Conservation (phyloP, 2,888 invertebrate species). For the Hermodice carunculata region DNA sequence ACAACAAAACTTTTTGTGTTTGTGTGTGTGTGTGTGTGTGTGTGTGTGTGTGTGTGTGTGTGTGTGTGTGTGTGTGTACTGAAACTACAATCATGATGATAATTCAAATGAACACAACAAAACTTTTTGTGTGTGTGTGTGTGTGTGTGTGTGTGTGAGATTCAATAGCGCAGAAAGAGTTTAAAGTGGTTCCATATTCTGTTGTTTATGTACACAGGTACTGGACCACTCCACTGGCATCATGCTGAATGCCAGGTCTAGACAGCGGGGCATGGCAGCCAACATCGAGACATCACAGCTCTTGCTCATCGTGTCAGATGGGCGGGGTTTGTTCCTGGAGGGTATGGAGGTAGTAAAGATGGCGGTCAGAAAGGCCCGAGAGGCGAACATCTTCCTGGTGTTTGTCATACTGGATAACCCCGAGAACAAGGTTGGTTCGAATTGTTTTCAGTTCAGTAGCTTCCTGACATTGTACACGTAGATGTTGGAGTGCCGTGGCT, state of each 20-base stretch:
- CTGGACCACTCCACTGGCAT: conserved; percentile 82
- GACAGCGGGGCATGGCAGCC: conserved; percentile 44
- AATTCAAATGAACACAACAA: too few relatives aligned
- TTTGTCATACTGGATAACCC: conserved; percentile 97
- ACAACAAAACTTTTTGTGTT: too few relatives aligned
- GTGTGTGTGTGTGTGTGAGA: too few relatives aligned
- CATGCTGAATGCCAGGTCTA: conserved; percentile 70
- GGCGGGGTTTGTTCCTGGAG: conserved; percentile 88
- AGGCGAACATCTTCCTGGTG: conserved; percentile 90
- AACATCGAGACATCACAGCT: conserved; percentile 74
- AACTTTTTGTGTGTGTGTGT: too few relatives aligned
- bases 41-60: too few relatives aligned
- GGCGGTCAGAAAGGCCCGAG: conserved; percentile 84
- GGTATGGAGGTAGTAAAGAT: conserved; percentile 83
- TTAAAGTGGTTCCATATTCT: neutral
- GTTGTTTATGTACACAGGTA: conserved; percentile 67
- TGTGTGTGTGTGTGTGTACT: too few relatives aligned
- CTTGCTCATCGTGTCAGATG: conserved; percentile 94
- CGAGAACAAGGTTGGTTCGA: conserved; percentile 88
- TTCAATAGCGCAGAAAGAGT: neutral
- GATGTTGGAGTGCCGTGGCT: too few relatives aligned
- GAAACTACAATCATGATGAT: too few relatives aligned
- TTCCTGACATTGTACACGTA: too few relatives aligned
- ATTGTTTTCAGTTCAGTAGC: too few relatives aligned
- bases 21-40: too few relatives aligned